Base-by-base conservation (phyloP, 2,113 vertebrate species). In the Oncorhynchus kisutch region DNA sequence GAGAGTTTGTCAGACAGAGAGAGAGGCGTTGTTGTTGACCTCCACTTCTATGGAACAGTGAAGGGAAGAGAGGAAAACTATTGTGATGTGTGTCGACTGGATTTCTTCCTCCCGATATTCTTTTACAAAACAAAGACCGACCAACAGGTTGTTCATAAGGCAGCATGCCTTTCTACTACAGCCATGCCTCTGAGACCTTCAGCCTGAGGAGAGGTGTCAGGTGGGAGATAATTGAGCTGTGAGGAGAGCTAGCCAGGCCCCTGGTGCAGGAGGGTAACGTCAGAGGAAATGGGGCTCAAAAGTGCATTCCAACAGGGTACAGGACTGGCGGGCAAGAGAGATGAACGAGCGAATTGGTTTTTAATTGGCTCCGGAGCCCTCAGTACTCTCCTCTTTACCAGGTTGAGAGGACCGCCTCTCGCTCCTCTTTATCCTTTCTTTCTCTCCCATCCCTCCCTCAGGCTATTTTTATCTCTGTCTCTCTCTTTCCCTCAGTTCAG, bases 261-360 rank as follows among this genome's bases (percentile, higher is more conserved):
- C 60, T 70, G 5, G 13, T 73, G 79, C 64, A 39, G 72, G 7
- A 60, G 64, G 74, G 76, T 82, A 20, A 77, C 73, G 73, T 67
- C 31, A 74, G 70, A 39, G 69, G 81, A 79, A 86, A 80, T 73
- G n/a, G 51, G 48, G 31, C 60, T 83, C 67, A 73, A 29, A 75
- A 75, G 49, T 75, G 64, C 77, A 62, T 80, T 77, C 69, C 71
- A 84, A 75, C 81, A 67, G 76, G 70, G 81, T 18, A 71, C 64
- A 34, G 54, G 75, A 79, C 20, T 59, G 69, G 45, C 29, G 68
- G 51, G 16, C 51, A 71, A 71, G 70, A 83, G 64, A 78, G 73
- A 73, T 59, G 73, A 76, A 72, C 39, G 67, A 78, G 76, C 76
- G 79, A 88, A 89, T 87, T 70, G 84, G 71, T 82, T 89, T 86